These are phyloP conservation scores for Pogonophryne albipinna DNA, from an alignment of 2,797 vertebrate species.

Conservation along the genomic window DNA sequence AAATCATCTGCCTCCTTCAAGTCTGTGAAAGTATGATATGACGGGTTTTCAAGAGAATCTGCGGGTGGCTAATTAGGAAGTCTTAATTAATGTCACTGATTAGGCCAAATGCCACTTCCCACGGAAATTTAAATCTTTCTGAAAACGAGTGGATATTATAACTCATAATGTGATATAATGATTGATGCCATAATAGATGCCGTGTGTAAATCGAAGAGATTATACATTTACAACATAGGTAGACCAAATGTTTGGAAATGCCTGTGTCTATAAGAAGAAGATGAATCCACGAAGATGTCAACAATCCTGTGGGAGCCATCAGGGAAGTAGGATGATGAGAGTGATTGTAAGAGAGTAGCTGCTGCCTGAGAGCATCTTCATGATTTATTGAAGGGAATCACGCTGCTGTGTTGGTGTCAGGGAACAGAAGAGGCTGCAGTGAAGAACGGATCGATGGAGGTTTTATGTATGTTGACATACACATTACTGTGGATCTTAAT, in stretches of 20 bases:
- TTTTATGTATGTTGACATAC: background rate
- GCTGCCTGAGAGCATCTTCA: conserved; percentile 5
- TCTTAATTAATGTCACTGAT: conserved; percentile 48
- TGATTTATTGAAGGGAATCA: conserved; percentile 7
- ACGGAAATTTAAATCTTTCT: conserved; percentile 23
- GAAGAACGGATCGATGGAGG: background rate
- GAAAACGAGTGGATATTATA: conserved; percentile 6
- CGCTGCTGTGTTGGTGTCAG: background rate
- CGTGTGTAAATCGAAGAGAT: too few species aligned
- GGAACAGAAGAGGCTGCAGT: background rate
- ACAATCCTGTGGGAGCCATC: too few species aligned
- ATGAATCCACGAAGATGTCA: too few species aligned
- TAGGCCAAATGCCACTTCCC: conserved; percentile 37
- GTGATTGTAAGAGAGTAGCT: conserved; percentile 7
- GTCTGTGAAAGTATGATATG: conserved; percentile 31
- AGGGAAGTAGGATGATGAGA: too few species aligned
- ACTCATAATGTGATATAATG: conserved; percentile 18
- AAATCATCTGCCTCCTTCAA: background rate
- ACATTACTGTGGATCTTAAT: background rate
- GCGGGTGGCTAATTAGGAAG: conserved; percentile 41
- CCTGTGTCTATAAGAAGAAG: too few species aligned
- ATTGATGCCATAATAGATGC: too few species aligned
- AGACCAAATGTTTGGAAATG: too few species aligned
- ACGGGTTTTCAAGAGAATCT: conserved; percentile 26
- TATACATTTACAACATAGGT: too few species aligned